Conservation (phyloP, 2,888 invertebrate genomes). For the Drosophila quinaria region DNA sequence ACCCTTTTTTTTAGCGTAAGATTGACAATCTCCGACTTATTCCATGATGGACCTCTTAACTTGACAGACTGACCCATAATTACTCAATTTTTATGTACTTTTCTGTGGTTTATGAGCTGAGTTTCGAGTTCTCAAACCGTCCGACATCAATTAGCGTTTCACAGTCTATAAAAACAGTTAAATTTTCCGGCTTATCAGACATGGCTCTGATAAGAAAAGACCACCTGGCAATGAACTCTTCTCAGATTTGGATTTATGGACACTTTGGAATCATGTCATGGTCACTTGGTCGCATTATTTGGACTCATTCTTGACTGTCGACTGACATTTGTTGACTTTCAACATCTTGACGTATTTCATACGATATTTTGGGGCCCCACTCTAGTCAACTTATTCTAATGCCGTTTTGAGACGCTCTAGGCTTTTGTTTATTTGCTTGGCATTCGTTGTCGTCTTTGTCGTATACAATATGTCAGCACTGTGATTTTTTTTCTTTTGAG, state of each 20-base stretch:
- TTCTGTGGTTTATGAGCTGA: slow-evolving; percentile 56
- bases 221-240: slow-evolving; percentile 34
- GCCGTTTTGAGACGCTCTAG: slow-evolving; percentile 42
- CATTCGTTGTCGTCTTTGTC: slow-evolving; percentile 33
- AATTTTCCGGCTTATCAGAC: slow-evolving; percentile 37
- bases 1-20: too few relatives aligned
- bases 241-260: slow-evolving; percentile 5
- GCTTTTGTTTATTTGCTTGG: slow-evolving; percentile 62
- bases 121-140: slow-evolving; percentile 22
- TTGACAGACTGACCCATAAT: slow-evolving; percentile 38
- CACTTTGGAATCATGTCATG: slow-evolving; percentile 48
- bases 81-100: slow-evolving; percentile 46
- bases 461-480: slow-evolving; percentile 51
- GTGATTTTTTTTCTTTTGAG: slow-evolving; percentile 30
- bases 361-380: slow-evolving; percentile 8
- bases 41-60: neutral
- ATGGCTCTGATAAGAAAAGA: slow-evolving; percentile 24
- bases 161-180: slow-evolving; percentile 14
- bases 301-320: slow-evolving; percentile 27
- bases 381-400: slow-evolving; percentile 61
- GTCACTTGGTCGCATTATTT: slow-evolving; percentile 51
- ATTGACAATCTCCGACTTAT: neutral
- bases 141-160: slow-evolving; percentile 33
- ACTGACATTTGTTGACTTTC: slow-evolving; percentile 44
- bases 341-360: slow-evolving; percentile 30